Conservation (phyloP, 2,888 invertebrate genomes). For the Melinaea marsaeus region DNA sequence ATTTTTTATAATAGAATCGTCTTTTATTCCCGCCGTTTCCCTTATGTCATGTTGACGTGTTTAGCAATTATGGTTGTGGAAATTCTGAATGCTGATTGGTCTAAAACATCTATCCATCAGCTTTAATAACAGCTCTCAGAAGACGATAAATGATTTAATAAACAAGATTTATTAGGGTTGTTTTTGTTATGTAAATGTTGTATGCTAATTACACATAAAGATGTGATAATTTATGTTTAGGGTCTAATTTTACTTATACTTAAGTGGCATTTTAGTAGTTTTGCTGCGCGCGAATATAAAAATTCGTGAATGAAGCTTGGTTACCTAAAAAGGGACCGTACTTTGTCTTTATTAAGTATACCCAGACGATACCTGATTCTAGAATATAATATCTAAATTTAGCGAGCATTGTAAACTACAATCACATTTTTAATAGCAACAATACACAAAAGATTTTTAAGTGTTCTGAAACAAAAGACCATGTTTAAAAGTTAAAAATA, state of each 20-base stretch:
- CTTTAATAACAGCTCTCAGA: conserved; percentile 42
- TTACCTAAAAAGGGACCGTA: no score
- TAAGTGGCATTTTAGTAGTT: no score
- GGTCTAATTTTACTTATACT: background rate
- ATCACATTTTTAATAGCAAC: no score
- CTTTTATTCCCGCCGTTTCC: conserved; percentile 16
- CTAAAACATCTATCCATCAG: conserved; percentile 46
- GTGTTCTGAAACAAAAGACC: no score
- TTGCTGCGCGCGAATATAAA: no score
- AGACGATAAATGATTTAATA: conserved; percentile 32
- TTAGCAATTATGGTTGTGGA: conserved; percentile 19
- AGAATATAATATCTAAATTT: background rate
- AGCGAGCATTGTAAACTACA: no score
- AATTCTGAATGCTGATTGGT: conserved; percentile 33
- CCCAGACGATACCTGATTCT: background rate
- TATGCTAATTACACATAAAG: background rate
- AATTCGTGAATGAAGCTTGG: no score
- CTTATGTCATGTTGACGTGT: conserved; percentile 23
- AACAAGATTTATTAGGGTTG: conserved; percentile 1
- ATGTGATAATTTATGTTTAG: background rate
- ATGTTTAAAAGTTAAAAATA: no score
- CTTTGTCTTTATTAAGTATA: no score
- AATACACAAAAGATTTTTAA: no score
- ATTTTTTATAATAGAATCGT: conserved; percentile 14
- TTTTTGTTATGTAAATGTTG: background rate